phyloP scores from a whole-genome alignment of 2,113 vertebrate species.

The Mirza zaza region DNA sequence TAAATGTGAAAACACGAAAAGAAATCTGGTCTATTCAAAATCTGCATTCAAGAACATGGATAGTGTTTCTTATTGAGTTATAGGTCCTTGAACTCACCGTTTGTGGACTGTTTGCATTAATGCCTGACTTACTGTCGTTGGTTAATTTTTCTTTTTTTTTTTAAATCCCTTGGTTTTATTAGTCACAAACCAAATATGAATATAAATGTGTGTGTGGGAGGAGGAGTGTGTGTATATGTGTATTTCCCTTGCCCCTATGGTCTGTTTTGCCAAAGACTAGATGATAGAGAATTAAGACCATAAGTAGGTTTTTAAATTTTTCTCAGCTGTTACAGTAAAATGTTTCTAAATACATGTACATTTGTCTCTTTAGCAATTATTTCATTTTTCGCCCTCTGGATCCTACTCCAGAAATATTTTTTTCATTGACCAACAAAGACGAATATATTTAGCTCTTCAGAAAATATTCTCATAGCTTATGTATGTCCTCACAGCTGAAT shows the following conservation, averaged over 20 bases:
- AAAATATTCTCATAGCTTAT: conserved; percentile 38
- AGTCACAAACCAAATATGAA: not conserved
- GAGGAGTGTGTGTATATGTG: not conserved
- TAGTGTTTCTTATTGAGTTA: not conserved
- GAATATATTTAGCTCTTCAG: conserved; percentile 63
- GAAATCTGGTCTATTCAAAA: conserved; percentile 64
- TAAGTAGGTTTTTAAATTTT: not conserved
- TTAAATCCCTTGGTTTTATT: not conserved
- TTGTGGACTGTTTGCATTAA: conserved; percentile 51
- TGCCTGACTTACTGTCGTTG: not conserved
- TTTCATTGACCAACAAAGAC: conserved; percentile 66
- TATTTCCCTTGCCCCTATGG: not conserved
- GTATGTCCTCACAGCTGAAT: conserved; percentile 52
- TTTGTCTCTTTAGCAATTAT: conserved; percentile 59
- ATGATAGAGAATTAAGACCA: conserved; percentile 13
- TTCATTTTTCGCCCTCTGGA: conserved; percentile 64
- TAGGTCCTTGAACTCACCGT: conserved; percentile 62
- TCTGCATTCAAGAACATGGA: not conserved
- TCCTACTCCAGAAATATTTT: conserved; percentile 66
- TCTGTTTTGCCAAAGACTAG: not conserved
- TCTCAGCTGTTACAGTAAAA: not conserved
- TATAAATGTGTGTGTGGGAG: not conserved
- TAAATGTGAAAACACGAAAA: conserved; percentile 51
- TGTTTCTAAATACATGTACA: not conserved
- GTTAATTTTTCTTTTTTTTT: conserved; percentile 2